Evolutionary conservation across 1,140 invertebrate species (phyloP).

Genomic region (Camponotus floridanus): DNA sequence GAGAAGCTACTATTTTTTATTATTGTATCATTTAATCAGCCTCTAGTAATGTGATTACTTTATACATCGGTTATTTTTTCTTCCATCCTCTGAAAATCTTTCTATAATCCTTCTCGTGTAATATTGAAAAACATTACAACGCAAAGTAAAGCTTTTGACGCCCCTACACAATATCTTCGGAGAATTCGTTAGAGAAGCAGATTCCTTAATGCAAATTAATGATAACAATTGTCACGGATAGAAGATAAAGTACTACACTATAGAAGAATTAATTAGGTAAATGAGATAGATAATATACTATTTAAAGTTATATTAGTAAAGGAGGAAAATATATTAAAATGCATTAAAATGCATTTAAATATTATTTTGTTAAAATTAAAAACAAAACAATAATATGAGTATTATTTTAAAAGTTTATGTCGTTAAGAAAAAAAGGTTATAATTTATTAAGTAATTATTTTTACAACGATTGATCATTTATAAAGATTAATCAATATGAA

Average conservation of each 20-base stretch:
- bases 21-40: neutral
- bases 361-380: neutral
- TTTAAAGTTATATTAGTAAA: neutral
- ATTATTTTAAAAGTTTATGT: neutral
- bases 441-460: neutral
- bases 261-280: slow-evolving; percentile 33
- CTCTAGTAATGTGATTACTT: slow-evolving; percentile 3
- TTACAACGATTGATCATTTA: neutral
- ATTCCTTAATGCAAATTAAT: slow-evolving; percentile 33
- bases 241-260: neutral
- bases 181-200: neutral
- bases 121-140: neutral
- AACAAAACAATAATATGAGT: neutral
- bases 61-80: neutral
- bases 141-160: neutral
- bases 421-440: too few relatives aligned
- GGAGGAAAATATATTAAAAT: neutral
- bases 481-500: neutral
- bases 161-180: neutral
- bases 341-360: neutral
- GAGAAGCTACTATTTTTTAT: neutral
- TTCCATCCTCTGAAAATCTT: neutral
- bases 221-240: neutral
- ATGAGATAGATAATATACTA: neutral
- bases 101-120: neutral